Base-by-base conservation (phyloP, 2,888 invertebrate genomes). In the Callinectes sapidus region DNA sequence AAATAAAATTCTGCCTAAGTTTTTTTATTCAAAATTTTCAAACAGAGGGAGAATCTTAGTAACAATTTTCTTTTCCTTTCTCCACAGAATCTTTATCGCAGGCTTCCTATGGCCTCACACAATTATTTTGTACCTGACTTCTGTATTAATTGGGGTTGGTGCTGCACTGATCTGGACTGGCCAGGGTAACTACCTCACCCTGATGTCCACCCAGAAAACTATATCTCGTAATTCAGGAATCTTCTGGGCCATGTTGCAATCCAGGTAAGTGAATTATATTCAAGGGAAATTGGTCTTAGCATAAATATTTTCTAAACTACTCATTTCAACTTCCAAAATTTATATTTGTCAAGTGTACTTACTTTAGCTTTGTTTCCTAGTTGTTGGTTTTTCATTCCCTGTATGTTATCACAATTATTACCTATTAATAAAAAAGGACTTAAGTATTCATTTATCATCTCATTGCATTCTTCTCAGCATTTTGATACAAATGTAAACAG, bases 201-300 rank as follows among this genome's bases (percentile, higher is more conserved):
- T 98, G 92, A 99, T 99, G 96, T 99, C 99, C 95, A 97, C 97
- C 95, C 96, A 97, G 0, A 97, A 97, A 0, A 99, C 98, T 0
- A 98, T 99, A 95, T 97, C 98, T 14, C 97, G 99, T 95, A 99
- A 99, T 96, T 98, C 98, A 18, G 99, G 99, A 18, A 96, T 99
- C 89, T 99, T 99, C 96, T 99, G 99, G 99, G 99, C 99, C 0
- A 97, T 99, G 96, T 96, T 99, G 94, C 99, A 99, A 96, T 97
- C 97, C 96, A 98, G 98, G 98, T 98, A 42, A n/a, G 66, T 66
- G 39, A 28, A 71, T 71, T 71, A 10, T 89, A 10, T 89, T 61
- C 54, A 23, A 18, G 14, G 16, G 28, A 10, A n/a, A 18, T 71
- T 71, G 13, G 10, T 71, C n/a, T 28, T 28, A 28, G 13, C 71